These are phyloP conservation scores for Arenaria interpres DNA, from an alignment of 2,113 vertebrate species.

Conservation along the genomic window DNA sequence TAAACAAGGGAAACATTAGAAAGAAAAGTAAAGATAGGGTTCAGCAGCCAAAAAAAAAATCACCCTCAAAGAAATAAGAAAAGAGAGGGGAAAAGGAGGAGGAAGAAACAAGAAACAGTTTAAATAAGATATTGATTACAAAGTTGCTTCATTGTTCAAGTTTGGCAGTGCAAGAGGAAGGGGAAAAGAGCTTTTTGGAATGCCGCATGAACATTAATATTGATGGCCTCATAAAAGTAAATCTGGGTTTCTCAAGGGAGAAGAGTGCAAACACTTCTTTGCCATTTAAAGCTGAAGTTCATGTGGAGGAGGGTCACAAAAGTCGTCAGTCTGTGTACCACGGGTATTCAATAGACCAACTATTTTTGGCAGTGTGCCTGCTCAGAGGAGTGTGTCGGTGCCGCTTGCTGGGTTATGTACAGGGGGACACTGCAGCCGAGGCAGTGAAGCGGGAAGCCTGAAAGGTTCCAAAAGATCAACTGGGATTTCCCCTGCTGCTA, in stretches of 20 bases:
- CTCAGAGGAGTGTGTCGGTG: neutral
- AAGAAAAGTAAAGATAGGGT: neutral
- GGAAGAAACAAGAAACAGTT: neutral
- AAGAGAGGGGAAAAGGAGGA: neutral
- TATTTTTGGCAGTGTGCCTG: neutral
- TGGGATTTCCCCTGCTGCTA: constrained; percentile 21
- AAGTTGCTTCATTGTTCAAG: neutral
- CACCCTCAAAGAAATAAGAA: neutral
- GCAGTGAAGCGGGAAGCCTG: constrained; percentile 26
- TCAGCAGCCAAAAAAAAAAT: neutral
- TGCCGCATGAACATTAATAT: neutral
- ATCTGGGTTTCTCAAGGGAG: neutral
- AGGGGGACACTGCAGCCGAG: neutral
- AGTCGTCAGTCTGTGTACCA: neutral
- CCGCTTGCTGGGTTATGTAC: constrained; percentile 32
- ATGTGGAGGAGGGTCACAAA: neutral
- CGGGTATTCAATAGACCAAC: neutral
- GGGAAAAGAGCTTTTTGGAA: neutral
- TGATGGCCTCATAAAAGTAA: constrained; percentile 2
- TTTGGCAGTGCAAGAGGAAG: neutral
- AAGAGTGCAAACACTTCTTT: neutral
- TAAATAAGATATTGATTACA: neutral
- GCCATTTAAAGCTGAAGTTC: constrained; percentile 4
- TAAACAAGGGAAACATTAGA: neutral
- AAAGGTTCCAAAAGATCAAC: constrained; percentile 25